These are phyloP conservation scores for Eupithecia dodoneata DNA, from an alignment of 2,888 invertebrate species.

Conservation along the genomic window DNA sequence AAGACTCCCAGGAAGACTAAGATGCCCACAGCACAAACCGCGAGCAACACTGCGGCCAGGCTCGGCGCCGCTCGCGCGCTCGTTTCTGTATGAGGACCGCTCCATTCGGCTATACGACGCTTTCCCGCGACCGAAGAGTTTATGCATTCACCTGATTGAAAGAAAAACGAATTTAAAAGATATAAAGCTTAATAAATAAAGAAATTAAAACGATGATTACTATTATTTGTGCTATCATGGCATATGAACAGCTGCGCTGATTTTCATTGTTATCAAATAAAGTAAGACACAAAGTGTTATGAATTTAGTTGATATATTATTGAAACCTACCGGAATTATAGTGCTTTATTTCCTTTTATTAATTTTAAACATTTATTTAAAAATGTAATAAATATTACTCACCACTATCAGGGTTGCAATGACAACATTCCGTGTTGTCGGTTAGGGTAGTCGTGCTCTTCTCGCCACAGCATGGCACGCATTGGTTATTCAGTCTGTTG, in stretches of 20 bases:
- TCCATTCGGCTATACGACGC: conserved; percentile 87
- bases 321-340: not conserved
- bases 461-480: conserved; percentile 89
- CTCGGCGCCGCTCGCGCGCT: conserved; percentile 73
- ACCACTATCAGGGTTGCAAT: conserved; percentile 88
- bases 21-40: conserved; percentile 88
- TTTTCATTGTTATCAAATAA: not conserved
- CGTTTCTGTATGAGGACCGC: conserved; percentile 69
- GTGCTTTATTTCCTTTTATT: not conserved
- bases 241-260: not conserved
- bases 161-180: conserved; percentile 23
- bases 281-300: not conserved
- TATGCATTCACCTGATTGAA: conserved; percentile 86
- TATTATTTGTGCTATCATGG: not conserved
- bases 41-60: conserved; percentile 67
- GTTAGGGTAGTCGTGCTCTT: conserved; percentile 58
- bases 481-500: conserved; percentile 87
- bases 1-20: conserved; percentile 89
- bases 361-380: not conserved
- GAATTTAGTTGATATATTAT: too few relatives aligned
- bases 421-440: conserved; percentile 85
- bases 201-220: not conserved
- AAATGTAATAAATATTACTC: conserved; percentile 40
- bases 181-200: not conserved
- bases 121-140: conserved; percentile 90